These are phyloP conservation scores for Ailuropoda melanoleuca DNA, from an alignment of 2,113 vertebrate genomes.

Conservation along the genomic window DNA sequence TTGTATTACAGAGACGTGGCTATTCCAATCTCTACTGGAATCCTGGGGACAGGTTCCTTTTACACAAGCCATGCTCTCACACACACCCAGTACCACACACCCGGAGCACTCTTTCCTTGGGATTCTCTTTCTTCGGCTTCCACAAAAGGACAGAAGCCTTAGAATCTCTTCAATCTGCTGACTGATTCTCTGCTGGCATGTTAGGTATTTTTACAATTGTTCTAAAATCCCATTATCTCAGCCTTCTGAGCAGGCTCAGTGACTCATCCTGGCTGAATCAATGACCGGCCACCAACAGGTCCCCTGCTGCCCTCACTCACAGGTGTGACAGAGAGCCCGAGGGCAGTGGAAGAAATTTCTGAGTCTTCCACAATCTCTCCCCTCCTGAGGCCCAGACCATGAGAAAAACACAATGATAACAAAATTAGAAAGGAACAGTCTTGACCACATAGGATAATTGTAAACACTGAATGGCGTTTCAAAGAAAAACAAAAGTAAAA, in stretches of 20 bases:
- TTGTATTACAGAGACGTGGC: background rate
- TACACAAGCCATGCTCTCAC: background rate
- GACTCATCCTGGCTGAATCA: conserved; percentile 1
- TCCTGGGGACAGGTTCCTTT: background rate
- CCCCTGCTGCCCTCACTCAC: background rate
- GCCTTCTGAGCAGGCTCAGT: background rate
- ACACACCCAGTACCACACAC: background rate
- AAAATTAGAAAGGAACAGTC: background rate
- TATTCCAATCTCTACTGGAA: background rate
- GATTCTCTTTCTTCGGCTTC: background rate
- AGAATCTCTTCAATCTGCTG: background rate
- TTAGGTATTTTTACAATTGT: conserved; percentile 66
- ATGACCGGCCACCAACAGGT: conserved; percentile 27
- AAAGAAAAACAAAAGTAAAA: conserved; percentile 51
- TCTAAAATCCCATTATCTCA: conserved; percentile 56
- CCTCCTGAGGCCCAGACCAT: background rate
- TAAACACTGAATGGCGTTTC: background rate
- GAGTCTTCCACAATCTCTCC: background rate
- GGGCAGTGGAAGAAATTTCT: background rate
- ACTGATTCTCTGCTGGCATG: conserved; percentile 23
- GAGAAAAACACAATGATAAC: background rate
- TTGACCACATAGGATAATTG: background rate
- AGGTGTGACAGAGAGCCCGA: background rate
- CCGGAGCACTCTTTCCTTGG: background rate
- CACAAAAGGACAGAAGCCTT: background rate